Evolutionary conservation across 2,797 vertebrate species (phyloP).

Genomic region (Gadopsis bispinosus): DNA sequence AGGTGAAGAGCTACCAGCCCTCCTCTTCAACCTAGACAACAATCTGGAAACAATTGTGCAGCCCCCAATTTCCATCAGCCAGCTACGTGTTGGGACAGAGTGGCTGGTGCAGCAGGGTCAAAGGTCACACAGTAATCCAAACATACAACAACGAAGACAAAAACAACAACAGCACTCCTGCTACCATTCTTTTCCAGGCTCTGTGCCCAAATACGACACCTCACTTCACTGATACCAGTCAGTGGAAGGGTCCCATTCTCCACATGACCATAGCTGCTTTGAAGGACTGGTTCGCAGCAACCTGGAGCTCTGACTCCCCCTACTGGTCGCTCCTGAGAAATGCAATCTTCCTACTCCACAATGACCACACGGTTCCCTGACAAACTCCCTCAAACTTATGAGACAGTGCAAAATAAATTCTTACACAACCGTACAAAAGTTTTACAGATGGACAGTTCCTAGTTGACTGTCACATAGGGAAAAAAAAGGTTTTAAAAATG

Average conservation of each 20-base stretch:
- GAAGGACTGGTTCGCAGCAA: not conserved
- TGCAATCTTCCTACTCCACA: too few relatives aligned
- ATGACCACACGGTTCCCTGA: too few relatives aligned
- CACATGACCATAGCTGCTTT: not conserved
- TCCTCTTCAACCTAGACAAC: slow-evolving; percentile 26
- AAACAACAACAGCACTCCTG: slow-evolving; percentile 28
- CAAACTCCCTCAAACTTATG: too few relatives aligned
- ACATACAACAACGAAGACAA: slow-evolving; percentile 59
- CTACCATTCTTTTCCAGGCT: slow-evolving; percentile 45
- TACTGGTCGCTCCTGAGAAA: slow-evolving; percentile 40
- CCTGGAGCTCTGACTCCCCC: slow-evolving; percentile 46
- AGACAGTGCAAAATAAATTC: too few relatives aligned
- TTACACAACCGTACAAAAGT: too few relatives aligned
- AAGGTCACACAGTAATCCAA: slow-evolving; percentile 80
- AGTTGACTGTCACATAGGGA: too few relatives aligned
- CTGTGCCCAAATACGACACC: slow-evolving; percentile 25
- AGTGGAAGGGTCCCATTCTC: not conserved
- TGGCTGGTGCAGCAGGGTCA: slow-evolving; percentile 85
- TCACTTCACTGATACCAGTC: slow-evolving; percentile 4
- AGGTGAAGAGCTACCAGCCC: too few relatives aligned
- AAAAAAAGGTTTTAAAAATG: too few relatives aligned
- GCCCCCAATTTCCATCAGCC: slow-evolving; percentile 86
- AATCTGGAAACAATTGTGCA: slow-evolving; percentile 90
- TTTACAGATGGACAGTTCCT: too few relatives aligned
- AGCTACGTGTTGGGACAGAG: slow-evolving; percentile 89